phyloP scores from a whole-genome alignment of 2,888 invertebrate genomes.

The Pomacea canaliculata region DNA sequence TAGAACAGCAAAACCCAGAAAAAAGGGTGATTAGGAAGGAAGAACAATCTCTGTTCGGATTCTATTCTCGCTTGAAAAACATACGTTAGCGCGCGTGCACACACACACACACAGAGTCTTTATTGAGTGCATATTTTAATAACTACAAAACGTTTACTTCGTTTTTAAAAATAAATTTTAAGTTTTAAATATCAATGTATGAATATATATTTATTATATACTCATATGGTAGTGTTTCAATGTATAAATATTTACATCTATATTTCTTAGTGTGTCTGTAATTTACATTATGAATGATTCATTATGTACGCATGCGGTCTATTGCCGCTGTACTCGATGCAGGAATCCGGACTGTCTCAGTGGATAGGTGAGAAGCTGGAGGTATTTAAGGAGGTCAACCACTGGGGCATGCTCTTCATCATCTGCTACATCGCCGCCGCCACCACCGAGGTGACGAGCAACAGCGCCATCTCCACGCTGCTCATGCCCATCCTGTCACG shows the following conservation, averaged over 20 bases:
- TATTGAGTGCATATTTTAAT: too few relatives aligned
- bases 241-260: not conserved
- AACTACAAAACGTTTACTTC: too few relatives aligned
- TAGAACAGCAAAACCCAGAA: not conserved
- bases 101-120: too few relatives aligned
- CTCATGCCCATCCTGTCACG: slow-evolving; percentile 40
- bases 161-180: too few relatives aligned
- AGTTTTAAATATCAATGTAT: not conserved
- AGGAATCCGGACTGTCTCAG: slow-evolving; percentile 48
- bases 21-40: not conserved
- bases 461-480: slow-evolving; percentile 40
- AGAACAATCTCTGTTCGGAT: too few relatives aligned
- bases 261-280: too few relatives aligned
- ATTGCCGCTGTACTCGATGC: slow-evolving; percentile 15
- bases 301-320: too few relatives aligned
- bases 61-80: not conserved
- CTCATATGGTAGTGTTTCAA: not conserved
- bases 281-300: too few relatives aligned
- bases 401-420: slow-evolving; percentile 37
- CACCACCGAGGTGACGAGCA: slow-evolving; percentile 41
- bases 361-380: slow-evolving; percentile 42
- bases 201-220: not conserved
- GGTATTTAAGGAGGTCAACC: slow-evolving; percentile 35
- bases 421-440: slow-evolving; percentile 40
- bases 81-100: not conserved